These are phyloP conservation scores for Ahaetulla prasina DNA, from an alignment of 2,113 vertebrate genomes.

Conservation along the genomic window DNA sequence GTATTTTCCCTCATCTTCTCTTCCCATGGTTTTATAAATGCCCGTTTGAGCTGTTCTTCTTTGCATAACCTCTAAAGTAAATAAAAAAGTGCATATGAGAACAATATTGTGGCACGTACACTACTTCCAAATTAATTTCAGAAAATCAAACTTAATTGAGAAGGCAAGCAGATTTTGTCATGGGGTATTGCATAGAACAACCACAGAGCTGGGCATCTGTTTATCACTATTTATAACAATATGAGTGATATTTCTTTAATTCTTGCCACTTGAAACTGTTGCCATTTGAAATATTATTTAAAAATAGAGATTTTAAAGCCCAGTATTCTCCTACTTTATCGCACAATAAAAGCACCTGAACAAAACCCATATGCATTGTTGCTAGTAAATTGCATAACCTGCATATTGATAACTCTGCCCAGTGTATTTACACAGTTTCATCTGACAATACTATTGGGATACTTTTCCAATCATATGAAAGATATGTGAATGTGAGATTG, in stretches of 20 bases:
- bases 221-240: neutral
- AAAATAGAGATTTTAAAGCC: constrained; percentile 2
- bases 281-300: neutral
- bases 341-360: constrained; percentile 19
- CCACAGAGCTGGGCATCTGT: neutral
- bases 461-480: constrained; percentile 35
- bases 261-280: constrained; percentile 9
- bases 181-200: neutral
- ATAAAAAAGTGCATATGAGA: neutral
- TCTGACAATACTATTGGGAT: neutral
- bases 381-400: constrained; percentile 44
- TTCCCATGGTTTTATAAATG: neutral
- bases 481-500: neutral
- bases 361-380: constrained; percentile 28
- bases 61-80: neutral
- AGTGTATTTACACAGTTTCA: constrained; percentile 7
- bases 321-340: neutral
- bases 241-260: neutral
- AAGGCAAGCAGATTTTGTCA: neutral
- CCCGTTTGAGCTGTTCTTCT: neutral
- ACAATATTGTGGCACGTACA: neutral
- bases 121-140: neutral
- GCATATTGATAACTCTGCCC: constrained; percentile 18
- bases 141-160: neutral
- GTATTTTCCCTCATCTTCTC: neutral